Evolutionary conservation across 2,888 invertebrate species (phyloP).

Genomic region (Nomada fabriciana): DNA sequence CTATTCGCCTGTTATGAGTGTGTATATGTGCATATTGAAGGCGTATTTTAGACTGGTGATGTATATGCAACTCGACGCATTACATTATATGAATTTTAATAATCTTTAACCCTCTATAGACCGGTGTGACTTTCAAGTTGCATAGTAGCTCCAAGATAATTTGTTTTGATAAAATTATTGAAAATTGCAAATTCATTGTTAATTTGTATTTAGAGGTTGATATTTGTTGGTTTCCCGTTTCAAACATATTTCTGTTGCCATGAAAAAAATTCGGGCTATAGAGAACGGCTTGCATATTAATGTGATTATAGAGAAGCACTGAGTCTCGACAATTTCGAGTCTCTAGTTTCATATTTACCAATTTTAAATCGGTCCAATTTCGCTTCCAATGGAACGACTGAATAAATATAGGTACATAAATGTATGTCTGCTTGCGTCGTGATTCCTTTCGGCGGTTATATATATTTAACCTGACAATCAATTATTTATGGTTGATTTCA

Average conservation of each 20-base stretch:
- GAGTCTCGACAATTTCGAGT: constrained; percentile 17
- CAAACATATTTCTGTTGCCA: too few relatives aligned
- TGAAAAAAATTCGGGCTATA: too few relatives aligned
- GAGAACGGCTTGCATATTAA: not conserved
- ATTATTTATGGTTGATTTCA: not conserved
- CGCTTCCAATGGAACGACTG: constrained; percentile 52
- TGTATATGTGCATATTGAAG: not conserved
- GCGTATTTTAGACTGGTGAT: not conserved
- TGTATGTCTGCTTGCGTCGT: not conserved
- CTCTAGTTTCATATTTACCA: constrained; percentile 20
- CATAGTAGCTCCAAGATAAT: too few relatives aligned
- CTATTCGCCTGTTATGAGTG: not conserved
- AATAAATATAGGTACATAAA: constrained; percentile 28
- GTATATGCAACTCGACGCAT: not conserved
- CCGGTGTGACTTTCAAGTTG: too few relatives aligned
- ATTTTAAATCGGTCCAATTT: constrained; percentile 52
- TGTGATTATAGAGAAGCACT: not conserved
- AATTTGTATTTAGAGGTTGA: too few relatives aligned
- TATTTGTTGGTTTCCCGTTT: too few relatives aligned
- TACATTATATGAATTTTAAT: constrained; percentile 29
- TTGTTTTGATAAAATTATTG: too few relatives aligned
- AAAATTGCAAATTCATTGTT: too few relatives aligned
- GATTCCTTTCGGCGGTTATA: not conserved
- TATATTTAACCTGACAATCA: not conserved
- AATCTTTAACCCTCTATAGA: not conserved